These are phyloP conservation scores for Laticauda colubrina DNA, from an alignment of 2,113 vertebrate species.

Conservation along the genomic window DNA sequence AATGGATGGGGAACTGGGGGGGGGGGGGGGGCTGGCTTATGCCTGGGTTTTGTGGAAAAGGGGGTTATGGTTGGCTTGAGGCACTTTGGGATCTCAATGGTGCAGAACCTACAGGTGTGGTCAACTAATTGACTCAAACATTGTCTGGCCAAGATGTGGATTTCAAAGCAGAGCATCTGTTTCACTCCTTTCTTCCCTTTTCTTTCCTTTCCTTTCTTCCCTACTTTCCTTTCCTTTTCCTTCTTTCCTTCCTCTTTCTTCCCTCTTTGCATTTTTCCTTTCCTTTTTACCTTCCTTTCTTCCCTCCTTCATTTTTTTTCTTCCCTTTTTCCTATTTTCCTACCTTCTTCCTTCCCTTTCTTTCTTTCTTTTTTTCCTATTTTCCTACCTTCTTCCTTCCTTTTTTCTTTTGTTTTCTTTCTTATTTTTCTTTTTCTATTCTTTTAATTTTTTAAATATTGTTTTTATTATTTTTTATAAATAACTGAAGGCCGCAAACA, in stretches of 20 bases:
- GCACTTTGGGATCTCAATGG: background rate
- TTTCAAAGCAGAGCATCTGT: background rate
- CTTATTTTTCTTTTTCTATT: too few relatives aligned
- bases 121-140: background rate
- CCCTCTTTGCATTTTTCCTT: rapidly evolving
- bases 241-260: background rate
- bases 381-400: rapidly evolving
- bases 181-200: background rate
- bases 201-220: background rate
- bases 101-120: background rate
- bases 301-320: too few relatives aligned
- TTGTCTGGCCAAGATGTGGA: background rate
- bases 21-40: background rate
- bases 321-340: too few relatives aligned
- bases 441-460: background rate
- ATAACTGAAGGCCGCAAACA: background rate
- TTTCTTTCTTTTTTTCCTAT: background rate
- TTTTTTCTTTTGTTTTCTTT: too few relatives aligned
- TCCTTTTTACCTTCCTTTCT: too few relatives aligned
- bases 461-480: background rate
- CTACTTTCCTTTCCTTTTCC: too few relatives aligned
- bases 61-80: background rate
- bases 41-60: background rate
- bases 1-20: too few relatives aligned
- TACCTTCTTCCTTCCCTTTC: background rate